Percentiles rank a stretch among this genome's conserved stretches.
These are phyloP conservation scores for Eonycteris spelaea DNA, from an alignment of 2,113 vertebrate genomes.

Conservation along the genomic window DNA sequence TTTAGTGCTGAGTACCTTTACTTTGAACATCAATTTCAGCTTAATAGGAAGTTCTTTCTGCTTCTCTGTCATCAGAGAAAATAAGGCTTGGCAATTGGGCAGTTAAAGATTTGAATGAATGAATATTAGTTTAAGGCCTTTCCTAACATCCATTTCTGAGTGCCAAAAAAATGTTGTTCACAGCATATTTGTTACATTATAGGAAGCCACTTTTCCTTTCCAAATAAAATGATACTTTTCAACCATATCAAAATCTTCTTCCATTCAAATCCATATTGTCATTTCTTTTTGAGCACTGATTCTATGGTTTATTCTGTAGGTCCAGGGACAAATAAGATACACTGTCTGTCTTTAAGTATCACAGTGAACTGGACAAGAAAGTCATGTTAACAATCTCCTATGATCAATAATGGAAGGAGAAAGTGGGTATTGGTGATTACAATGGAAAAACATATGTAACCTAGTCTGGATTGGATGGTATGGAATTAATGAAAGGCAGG, in stretches of 20 bases:
- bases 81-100: constrained; percentile 19
- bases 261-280: background rate
- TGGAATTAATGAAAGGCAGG: background rate
- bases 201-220: background rate
- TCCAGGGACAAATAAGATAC: background rate
- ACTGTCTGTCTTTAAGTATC: background rate
- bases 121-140: constrained; percentile 21
- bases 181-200: background rate
- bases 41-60: constrained; percentile 57
- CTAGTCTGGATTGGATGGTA: background rate
- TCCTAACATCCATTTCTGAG: constrained; percentile 14
- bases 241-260: background rate
- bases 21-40: constrained; percentile 63
- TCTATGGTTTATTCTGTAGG: background rate
- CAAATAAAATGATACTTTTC: constrained; percentile 14
- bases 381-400: background rate
- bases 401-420: background rate
- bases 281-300: background rate
- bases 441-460: background rate
- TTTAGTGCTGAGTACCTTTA: constrained; percentile 60
- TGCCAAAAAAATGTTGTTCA: background rate
- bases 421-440: background rate
- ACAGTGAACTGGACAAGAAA: background rate
- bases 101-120: constrained; percentile 42
- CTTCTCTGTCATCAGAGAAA: constrained; percentile 42